These are phyloP conservation scores for Cydia amplana DNA, from an alignment of 1,140 invertebrate genomes.

Conservation along the genomic window DNA sequence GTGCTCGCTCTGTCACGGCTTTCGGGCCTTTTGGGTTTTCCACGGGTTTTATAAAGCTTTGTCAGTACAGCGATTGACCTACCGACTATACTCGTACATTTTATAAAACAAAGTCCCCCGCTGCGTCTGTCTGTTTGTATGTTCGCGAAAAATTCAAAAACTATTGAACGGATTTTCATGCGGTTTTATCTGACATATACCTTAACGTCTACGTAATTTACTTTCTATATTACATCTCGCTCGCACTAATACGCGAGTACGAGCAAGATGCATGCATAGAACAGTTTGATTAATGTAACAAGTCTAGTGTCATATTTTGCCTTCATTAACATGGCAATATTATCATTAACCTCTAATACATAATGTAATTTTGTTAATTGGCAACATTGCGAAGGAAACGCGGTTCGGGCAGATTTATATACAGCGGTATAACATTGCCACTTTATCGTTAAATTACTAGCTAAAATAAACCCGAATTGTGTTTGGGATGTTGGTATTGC, in stretches of 20 bases:
- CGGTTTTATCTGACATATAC: too few species aligned
- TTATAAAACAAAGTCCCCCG: too few species aligned
- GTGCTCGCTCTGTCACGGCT: neutral
- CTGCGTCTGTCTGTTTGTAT: too few species aligned
- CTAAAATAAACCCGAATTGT: conserved; percentile 26
- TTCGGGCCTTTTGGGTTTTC: neutral
- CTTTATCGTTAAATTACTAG: conserved; percentile 27
- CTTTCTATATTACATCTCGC: too few species aligned
- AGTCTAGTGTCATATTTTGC: too few species aligned
- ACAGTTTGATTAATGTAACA: too few species aligned
- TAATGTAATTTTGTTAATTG: conserved; percentile 24
- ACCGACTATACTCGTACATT: too few species aligned
- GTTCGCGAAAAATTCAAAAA: too few species aligned
- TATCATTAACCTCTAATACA: neutral
- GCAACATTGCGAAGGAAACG: neutral
- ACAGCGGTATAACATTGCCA: conserved; percentile 12
- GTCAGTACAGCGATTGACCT: neutral
- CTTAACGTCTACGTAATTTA: too few species aligned
- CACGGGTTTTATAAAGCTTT: neutral
- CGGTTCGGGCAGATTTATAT: neutral
- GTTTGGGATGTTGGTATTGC: conserved; percentile 3
- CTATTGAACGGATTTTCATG: too few species aligned
- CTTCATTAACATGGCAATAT: neutral
- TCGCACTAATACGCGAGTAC: too few species aligned
- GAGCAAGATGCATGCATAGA: too few species aligned